Evolutionary conservation across 2,113 vertebrate species (phyloP), one percentile per base, ranked within the genome.

Genomic region (Mesembrinibis cayennensis): DNA sequence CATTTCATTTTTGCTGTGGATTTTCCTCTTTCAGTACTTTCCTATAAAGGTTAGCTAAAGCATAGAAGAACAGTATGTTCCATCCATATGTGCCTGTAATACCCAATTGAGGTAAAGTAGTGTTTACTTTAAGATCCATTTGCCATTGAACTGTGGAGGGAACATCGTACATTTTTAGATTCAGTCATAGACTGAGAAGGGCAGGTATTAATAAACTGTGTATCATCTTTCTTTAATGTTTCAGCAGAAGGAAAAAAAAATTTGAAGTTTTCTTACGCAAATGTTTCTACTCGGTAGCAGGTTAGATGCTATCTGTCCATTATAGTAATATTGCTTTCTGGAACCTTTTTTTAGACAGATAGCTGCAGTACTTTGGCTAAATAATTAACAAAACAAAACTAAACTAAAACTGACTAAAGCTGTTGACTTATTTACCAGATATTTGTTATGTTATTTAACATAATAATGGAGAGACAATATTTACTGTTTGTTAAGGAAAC

Each of bases 71-170:
- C 23, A 29, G 19, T 55, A 12, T 29, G n/a, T 42, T 92, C 79
- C 69, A 66, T 65, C 67, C 42, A 38, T 47, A 55, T 40, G 7
- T 38, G 62, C 58, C 74, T 80, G 13, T 58, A 88, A 45, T 36
- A 38, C 80, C 53, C 90, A 70, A 66, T 79, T 76, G 70, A 86
- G 62, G 70, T 44, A 78, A 77, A 93, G 42, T 40, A 53, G 9
- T 71, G 61, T 78, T 96, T 94, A 94, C 50, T 91, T 87, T 74
- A 91, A 79, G 58, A 79, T 89, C 84, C 82, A 71, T 93, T 91
- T 95, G 38, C 18, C 29, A 49, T 38, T 67, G 38, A 76, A 52
- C 50, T 59, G 23, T 21, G 56, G 23, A 52, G 9, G 8, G 14
- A 95, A 74, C 1, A 1, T 3, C 1, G 42, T 67, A 30, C 8